Base-by-base conservation (phyloP, 2,888 invertebrate species). In the Tricholauxania praeusta region DNA sequence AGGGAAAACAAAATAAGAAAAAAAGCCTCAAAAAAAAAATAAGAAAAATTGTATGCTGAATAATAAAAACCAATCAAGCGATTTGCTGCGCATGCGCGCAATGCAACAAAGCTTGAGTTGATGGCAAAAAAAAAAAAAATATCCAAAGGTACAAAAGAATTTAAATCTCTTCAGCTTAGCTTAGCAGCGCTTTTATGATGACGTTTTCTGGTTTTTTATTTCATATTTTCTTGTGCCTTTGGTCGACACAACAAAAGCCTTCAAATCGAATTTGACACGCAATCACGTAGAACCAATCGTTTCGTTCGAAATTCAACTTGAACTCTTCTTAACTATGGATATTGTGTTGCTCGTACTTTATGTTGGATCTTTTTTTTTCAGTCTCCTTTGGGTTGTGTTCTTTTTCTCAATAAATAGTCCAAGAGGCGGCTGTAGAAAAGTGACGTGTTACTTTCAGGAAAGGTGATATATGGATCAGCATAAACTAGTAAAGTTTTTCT, bases 51-150 rank as follows among this genome's bases (percentile, higher is more conserved):
- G 67, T 65, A 71, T 72, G 39, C 52, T 67, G 39, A 55, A 75
- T 72, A 75, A 78, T 79, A 79, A 79, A 81, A 80, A 78, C 78
- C 82, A 83, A 83, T 83, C 83, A 83, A 82, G 82, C 82, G 82
- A 83, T 83, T 83, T 78, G 83, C 82, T 82, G 82, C 82, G 83
- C 83, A 83, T 82, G 82, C 80, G 80, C 82, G 79, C 81, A 75
- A 81, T 80, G 76, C 76, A 75, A 76, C 55, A 60, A 77, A 68
- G 14, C 39, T 17, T 53, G 28, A 28, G 12, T 49, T 19, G 7
- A 49, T 12, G 8, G 72, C 12, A 32, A 57, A 53, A 62, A 48
- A 51, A 48, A 17, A 32, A 12, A 15, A 39, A 17, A 62, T 57
- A 69, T 69, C 51, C 39, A 72, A 62, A 49, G 12, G 22, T 52